These are phyloP conservation scores for Microcebus ravelobensis DNA, from an alignment of 2,113 vertebrate species.

Conservation along the genomic window DNA sequence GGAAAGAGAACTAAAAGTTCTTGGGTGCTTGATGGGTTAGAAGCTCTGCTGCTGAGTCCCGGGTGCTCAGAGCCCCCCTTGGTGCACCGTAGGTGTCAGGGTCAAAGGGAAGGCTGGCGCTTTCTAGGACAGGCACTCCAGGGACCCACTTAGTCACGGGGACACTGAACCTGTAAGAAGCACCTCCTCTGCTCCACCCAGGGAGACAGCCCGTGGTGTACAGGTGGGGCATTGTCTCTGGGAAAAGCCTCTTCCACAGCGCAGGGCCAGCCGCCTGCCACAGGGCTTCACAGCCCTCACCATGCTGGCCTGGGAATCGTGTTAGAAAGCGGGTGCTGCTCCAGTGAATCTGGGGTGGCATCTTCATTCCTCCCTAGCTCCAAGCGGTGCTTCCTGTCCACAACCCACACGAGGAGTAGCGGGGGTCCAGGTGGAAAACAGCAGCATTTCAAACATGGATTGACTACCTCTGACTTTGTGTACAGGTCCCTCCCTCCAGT, in stretches of 20 bases:
- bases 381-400: accelerated
- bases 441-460: accelerated
- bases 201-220: background rate
- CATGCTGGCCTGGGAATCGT: background rate
- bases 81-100: background rate
- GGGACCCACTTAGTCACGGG: background rate
- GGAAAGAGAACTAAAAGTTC: background rate
- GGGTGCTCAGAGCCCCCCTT: background rate
- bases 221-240: background rate
- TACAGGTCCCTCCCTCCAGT: background rate
- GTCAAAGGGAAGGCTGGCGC: background rate
- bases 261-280: background rate
- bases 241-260: background rate
- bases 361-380: background rate
- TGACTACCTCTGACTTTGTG: accelerated
- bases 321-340: background rate
- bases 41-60: background rate
- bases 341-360: background rate
- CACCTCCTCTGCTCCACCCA: background rate
- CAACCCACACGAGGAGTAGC: too few species aligned
- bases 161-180: background rate
- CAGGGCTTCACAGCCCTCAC: too few species aligned
- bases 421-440: accelerated
- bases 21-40: background rate
- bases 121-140: background rate